Evolutionary conservation across 2,797 vertebrate genomes (phyloP), one percentile per base, ranked within the genome.

Genomic region (Euthynnus affinis): DNA sequence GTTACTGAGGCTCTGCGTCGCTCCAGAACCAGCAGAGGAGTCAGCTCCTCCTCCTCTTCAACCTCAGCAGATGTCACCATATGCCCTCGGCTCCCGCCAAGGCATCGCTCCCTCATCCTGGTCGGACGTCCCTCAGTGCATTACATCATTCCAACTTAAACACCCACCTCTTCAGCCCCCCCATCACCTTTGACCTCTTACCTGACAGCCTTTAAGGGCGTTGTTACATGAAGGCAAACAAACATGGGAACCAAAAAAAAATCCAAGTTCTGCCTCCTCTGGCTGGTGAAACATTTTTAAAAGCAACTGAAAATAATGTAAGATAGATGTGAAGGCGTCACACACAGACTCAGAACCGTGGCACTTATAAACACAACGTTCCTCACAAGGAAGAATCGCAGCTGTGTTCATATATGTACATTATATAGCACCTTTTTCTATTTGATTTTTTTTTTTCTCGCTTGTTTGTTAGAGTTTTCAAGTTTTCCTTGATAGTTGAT

Each of bases 1-100:
- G 98, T 88, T 99, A 98, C 96, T 99, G 95, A 98, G 71, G 77
- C 66, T 71, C 80, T 80, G 58, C 0, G 48, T 60, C 52, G 0
- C 25, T 85, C 76, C 76, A 13, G 27, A 74, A 84, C 83, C 71
- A 86, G 81, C 77, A 88, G 87, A 80, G 76, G 71, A 82, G 48
- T 23, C 34, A 6, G 4, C 53, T 55, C 79, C 79, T 82, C 72
- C 67, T 77, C 70, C 37, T 63, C 78, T 51, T n/a, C 60, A 56
- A 3, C 58, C 58, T 71, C 56, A 27, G 18, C 53, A 40, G 22
- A 46, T 4, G 15, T 15, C 60, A 27, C 53, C 46, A 2, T 5
- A 4, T 48, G 6, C 15, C 7, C 34, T 37, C 25, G 0, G 25
- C 42, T 40, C 44, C 48, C 8, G 29, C 32, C 61, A 0, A 15